These are phyloP conservation scores for Acrobasis consociella DNA, from an alignment of 2,888 invertebrate genomes.

Conservation along the genomic window DNA sequence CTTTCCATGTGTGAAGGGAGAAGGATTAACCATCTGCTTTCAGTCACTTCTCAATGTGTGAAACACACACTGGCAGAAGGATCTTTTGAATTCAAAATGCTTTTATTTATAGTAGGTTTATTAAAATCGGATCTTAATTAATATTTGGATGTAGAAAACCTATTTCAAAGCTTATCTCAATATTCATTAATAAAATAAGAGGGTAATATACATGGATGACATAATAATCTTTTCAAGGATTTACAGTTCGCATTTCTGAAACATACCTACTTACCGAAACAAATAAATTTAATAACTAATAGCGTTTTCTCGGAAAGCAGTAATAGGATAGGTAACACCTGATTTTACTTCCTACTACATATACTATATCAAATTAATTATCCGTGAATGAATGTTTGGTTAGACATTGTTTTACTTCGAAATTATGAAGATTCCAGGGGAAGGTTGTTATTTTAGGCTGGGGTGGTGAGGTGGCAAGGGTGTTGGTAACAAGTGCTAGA, in stretches of 20 bases:
- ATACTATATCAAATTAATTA: neutral
- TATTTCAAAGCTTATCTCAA: neutral
- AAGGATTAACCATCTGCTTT: constrained; percentile 17
- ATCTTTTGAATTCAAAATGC: constrained; percentile 1
- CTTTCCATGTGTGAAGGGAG: constrained; percentile 17
- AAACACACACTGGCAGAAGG: neutral
- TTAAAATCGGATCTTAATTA: neutral
- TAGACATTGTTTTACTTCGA: constrained; percentile 5
- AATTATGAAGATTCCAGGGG: constrained; percentile 11
- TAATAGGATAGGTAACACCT: neutral
- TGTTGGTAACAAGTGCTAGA: constrained; percentile 57
- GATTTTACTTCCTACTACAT: neutral
- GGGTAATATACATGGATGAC: neutral
- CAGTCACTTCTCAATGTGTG: constrained; percentile 5
- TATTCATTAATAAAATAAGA: neutral
- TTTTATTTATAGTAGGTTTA: neutral
- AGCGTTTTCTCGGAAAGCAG: neutral
- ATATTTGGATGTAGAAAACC: neutral
- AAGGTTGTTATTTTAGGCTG: constrained; percentile 31
- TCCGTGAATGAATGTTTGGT: neutral
- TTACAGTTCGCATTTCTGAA: neutral
- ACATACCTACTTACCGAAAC: neutral
- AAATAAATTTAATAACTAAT: too few relatives aligned
- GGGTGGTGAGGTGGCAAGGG: constrained; percentile 32
- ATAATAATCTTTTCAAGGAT: neutral